Percentiles rank a stretch among this genome's conserved stretches.
Evolutionary conservation across 1,140 invertebrate species (phyloP).

Genomic region (Piezodorus guildinii): DNA sequence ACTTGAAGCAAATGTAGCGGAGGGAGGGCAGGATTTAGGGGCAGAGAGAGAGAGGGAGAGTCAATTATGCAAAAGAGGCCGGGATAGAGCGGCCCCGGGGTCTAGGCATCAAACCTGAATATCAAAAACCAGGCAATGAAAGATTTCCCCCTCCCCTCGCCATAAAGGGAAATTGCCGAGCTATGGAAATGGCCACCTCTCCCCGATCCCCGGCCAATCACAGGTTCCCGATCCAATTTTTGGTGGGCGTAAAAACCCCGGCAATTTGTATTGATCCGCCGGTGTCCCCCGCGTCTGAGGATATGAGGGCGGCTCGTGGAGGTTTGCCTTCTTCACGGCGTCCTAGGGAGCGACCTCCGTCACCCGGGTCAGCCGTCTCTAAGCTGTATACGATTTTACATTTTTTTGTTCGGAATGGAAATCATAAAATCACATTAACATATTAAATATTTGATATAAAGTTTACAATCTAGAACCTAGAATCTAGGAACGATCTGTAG

Average conservation of each 20-base stretch:
- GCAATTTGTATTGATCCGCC: conserved; percentile 11
- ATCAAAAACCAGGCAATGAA: conserved; percentile 9
- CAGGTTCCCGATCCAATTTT: conserved; percentile 4
- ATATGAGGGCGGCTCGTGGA: no score
- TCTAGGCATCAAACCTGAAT: neutral
- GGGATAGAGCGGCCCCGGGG: neutral
- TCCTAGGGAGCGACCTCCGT: no score
- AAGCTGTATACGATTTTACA: no score
- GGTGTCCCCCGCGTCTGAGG: no score
- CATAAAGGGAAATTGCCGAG: conserved; percentile 3
- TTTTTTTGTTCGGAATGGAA: no score
- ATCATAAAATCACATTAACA: no score
- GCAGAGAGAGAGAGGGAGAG: neutral
- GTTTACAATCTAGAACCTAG: no score
- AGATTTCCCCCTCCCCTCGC: neutral
- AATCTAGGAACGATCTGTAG: no score
- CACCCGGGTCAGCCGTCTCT: no score
- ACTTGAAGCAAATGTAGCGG: conserved; percentile 1
- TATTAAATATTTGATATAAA: no score
- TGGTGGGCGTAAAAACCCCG: neutral
- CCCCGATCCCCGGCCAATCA: conserved; percentile 4
- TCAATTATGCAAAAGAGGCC: conserved; percentile 8
- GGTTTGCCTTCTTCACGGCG: no score
- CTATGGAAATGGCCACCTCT: conserved; percentile 4
- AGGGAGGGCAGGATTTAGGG: neutral